Evolutionary conservation across 2,888 invertebrate species (phyloP), one percentile per base, ranked within the genome.

Genomic region (Polyommatus icarus): DNA sequence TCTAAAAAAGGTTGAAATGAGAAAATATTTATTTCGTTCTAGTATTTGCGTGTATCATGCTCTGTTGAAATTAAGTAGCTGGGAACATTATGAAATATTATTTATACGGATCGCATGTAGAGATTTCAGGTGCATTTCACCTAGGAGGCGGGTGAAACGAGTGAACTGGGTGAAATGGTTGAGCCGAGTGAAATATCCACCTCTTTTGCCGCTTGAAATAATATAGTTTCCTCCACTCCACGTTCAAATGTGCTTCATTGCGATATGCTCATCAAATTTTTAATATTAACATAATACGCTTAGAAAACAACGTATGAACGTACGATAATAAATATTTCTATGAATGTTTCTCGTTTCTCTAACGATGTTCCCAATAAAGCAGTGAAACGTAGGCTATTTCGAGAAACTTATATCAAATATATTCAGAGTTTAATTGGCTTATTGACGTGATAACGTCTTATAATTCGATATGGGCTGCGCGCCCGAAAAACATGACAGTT

Each of bases 191-290:
- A 54, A 40, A 40, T 20, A 40, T 20, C n/a, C 40, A 36, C 20
- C 72, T 72, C 40, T 40, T 72, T 72, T 72, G 72, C 72, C 72
- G 40, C 36, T 40, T 72, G 40, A 72, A 72, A 40, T 72, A 72
- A 72, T 72, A 72, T 72, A 15, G 15, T 67, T 67, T 67, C 36
- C 36, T 71, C 36, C 40, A 72, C 72, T 72, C 72, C 72, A 40
- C 72, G 40, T 24, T 72, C 72, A 40, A 72, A 72, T 40, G 72
- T 72, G 72, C 72, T 36, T 72, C 72, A 72, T 40, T 72, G 71
- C 67, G 67, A 67, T 67, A 67, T 29, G 67, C 72, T 72, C 40
- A 72, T 72, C 72, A 72, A 72, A 72, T 72, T n/a, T 40, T 71
- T 40, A 72, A 40, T 40, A 72, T 36, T n/a, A 72, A 40, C 40